Evolutionary conservation across 2,797 vertebrate species (phyloP).

Genomic region (Odontamblyopus rebecca): DNA sequence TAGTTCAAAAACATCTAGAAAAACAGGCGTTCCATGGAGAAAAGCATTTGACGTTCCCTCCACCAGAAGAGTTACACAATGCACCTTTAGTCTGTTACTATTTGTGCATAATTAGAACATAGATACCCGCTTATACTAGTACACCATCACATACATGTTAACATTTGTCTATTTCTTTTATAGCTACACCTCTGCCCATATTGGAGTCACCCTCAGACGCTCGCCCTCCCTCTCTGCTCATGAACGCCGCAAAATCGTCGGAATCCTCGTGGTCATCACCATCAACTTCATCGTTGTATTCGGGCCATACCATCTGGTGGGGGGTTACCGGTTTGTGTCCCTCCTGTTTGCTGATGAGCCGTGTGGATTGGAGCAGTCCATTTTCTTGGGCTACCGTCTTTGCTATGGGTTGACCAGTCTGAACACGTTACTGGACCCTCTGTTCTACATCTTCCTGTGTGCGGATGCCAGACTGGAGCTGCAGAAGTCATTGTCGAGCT

Average conservation of each 20-base stretch:
- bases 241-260: slow-evolving; percentile 75
- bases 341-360: slow-evolving; percentile 69
- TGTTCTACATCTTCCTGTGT: slow-evolving; percentile 83
- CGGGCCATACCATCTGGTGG: slow-evolving; percentile 81
- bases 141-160: not conserved
- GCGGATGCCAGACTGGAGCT: slow-evolving; percentile 75
- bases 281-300: slow-evolving; percentile 80
- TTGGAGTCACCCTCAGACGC: slow-evolving; percentile 70
- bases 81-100: no score
- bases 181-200: slow-evolving; percentile 79
- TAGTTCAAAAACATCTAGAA: no score
- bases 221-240: slow-evolving; percentile 76
- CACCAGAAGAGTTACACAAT: no score
- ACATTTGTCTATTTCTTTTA: slow-evolving; percentile 10
- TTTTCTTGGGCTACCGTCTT: slow-evolving; percentile 75
- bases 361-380: slow-evolving; percentile 68
- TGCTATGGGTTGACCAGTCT: slow-evolving; percentile 82
- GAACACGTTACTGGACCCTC: slow-evolving; percentile 80
- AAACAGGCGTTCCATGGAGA: no score
- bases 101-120: no score
- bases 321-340: slow-evolving; percentile 76
- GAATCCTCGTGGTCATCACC: slow-evolving; percentile 78
- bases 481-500: slow-evolving; percentile 71
- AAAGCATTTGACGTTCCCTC: no score
- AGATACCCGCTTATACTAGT: no score